Evolutionary conservation across 1,140 invertebrate genomes (phyloP), one percentile per base, ranked within the genome.

Genomic region (Phortica variegata): DNA sequence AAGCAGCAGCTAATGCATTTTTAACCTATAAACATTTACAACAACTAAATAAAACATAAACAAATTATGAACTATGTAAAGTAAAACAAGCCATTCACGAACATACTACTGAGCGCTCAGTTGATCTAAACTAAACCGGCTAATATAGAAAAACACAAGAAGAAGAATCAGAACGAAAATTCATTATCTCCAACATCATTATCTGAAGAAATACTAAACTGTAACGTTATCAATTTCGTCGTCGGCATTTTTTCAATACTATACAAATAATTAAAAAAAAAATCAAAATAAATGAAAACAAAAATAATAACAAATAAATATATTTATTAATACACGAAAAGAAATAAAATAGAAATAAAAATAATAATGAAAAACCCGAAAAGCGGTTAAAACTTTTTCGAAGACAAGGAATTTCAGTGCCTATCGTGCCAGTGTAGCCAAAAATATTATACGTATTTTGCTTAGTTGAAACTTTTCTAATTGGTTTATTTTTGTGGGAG

Each of bases 401-500:
- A 66, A 68, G 63, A 68, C 63, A 68, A 69, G 63, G 63, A 68
- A 68, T 68, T 69, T 68, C 65, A 68, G 63, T 68, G 63, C 63
- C 63, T 68, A 65, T 69, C 63, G 63, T 68, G 63, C 65, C 65
- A 68, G 63, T 68, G 63, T 68, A 66, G 63, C 63, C 63, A 66
- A 66, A 66, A 66, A 49, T 56, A 66, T n/a, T 60, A 66, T 66
- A 66, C 63, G 63, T 66, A 66, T 66, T 66, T 66, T 66, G 63
- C 63, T 66, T 66, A 66, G 60, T 68, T 66, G n/a, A n/a, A n/a
- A n/a, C n/a, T 63, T 63, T 63, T 66, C 63, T 66, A 60, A 68
- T 66, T 66, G 60, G 68, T 66, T 53, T 42, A 66, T n/a, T n/a
- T n/a, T n/a, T n/a, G n/a, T n/a, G n/a, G n/a, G n/a, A n/a, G n/a